Evolutionary conservation across 2,797 vertebrate species (phyloP).

Genomic region (Macroramphosus scolopax): DNA sequence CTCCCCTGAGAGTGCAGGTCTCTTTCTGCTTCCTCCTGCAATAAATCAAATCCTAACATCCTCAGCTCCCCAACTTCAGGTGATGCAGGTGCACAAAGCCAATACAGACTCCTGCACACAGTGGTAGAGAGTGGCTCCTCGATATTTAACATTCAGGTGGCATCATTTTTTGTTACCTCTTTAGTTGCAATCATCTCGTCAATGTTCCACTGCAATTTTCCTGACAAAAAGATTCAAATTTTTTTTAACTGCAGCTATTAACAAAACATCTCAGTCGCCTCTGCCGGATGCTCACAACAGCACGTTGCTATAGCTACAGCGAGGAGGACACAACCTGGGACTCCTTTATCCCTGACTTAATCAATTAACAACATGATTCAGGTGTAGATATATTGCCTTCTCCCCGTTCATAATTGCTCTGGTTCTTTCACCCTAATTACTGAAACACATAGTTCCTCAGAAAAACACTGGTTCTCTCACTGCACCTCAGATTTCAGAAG

Average conservation of each 20-base stretch:
- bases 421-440: constrained; percentile 11
- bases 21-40: constrained; percentile 72
- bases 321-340: constrained; percentile 39
- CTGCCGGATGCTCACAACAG: constrained; percentile 15
- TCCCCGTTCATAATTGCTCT: constrained; percentile 15
- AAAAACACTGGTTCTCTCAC: constrained; percentile 4
- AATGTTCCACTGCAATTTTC: background rate
- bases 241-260: background rate
- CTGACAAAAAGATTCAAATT: constrained; percentile 6
- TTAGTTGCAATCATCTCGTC: constrained; percentile 6
- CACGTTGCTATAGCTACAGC: constrained; percentile 49
- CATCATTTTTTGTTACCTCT: constrained; percentile 8
- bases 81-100: constrained; percentile 19
- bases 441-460: constrained; percentile 17
- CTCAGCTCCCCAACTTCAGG: constrained; percentile 47
- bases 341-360: constrained; percentile 36
- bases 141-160: constrained; percentile 7
- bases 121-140: constrained; percentile 2
- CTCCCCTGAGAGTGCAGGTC: constrained; percentile 59
- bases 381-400: constrained; percentile 13
- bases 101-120: constrained; percentile 21
- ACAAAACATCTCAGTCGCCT: constrained; percentile 16
- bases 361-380: constrained; percentile 35
- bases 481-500: constrained; percentile 21
- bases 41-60: constrained; percentile 76